phyloP scores from a whole-genome alignment of 2,888 invertebrate species.

The Drosophila merina region DNA sequence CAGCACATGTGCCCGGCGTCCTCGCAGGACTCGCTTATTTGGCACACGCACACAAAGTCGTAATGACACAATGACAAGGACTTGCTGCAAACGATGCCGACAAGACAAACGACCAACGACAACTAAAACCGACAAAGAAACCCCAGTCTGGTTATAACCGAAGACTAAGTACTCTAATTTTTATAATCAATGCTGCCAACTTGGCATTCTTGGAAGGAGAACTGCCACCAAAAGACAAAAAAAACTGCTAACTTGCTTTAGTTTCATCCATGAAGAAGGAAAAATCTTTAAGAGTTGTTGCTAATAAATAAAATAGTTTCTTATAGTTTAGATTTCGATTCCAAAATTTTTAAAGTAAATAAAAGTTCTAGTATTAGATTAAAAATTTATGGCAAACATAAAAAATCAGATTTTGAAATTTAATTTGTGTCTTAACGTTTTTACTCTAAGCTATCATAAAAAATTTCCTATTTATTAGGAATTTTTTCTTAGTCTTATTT shows the following conservation, averaged over 20 bases:
- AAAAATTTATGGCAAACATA: too few relatives aligned
- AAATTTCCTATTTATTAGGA: too few relatives aligned
- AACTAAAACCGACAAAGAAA: conserved; percentile 45
- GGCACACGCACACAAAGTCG: conserved; percentile 50
- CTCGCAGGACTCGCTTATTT: conserved; percentile 17
- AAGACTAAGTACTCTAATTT: background rate
- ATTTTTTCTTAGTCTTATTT: too few relatives aligned
- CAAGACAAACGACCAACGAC: conserved; percentile 50
- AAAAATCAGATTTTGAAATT: too few relatives aligned
- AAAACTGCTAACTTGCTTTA: background rate
- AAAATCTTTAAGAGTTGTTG: too few relatives aligned
- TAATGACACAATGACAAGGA: conserved; percentile 65
- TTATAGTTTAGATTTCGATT: too few relatives aligned
- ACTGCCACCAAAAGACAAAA: background rate
- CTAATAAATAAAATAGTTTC: too few relatives aligned
- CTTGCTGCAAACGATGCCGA: conserved; percentile 51
- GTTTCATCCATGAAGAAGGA: too few relatives aligned
- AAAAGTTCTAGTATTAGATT: too few relatives aligned
- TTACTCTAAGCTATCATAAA: too few relatives aligned
- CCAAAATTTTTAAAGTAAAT: too few relatives aligned
- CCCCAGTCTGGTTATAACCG: background rate
- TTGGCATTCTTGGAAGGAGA: background rate
- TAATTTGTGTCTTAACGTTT: too few relatives aligned
- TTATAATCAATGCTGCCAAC: background rate
- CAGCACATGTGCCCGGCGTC: conserved; percentile 12